Conservation (phyloP, 1,140 invertebrate species). For the Lordiphosa stackelbergi region DNA sequence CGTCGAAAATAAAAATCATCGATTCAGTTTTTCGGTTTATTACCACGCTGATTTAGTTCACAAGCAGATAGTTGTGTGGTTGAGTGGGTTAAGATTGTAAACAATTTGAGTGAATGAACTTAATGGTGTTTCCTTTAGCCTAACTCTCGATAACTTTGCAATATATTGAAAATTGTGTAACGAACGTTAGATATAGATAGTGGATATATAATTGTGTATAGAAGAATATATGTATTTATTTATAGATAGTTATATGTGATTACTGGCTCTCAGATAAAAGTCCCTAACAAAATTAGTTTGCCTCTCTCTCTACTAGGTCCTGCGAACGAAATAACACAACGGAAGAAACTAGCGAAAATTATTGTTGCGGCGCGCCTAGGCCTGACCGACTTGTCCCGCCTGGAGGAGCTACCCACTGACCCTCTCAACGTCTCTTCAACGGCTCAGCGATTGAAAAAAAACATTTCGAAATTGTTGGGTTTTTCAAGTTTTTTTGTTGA, state of each 20-base stretch:
- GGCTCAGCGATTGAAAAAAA: constrained; percentile 56
- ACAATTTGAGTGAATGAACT: constrained; percentile 68
- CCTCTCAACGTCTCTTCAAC: constrained; percentile 40
- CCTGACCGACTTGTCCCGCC: constrained; percentile 22
- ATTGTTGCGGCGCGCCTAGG: constrained; percentile 17
- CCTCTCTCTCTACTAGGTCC: constrained; percentile 66
- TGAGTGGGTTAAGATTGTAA: constrained; percentile 61
- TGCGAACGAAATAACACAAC: constrained; percentile 45
- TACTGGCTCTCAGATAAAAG: constrained; percentile 65
- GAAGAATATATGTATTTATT: constrained; percentile 36
- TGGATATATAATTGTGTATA: constrained; percentile 39
- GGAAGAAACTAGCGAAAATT: constrained; percentile 28
- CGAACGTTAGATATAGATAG: constrained; percentile 64
- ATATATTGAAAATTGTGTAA: constrained; percentile 54
- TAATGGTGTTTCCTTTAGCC: constrained; percentile 58
- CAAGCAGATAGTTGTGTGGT: constrained; percentile 49
- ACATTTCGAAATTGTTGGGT: constrained; percentile 42
- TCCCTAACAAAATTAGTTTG: constrained; percentile 48
- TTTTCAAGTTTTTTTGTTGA: constrained; percentile 51
- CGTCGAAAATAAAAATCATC: constrained; percentile 15
- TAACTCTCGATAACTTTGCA: constrained; percentile 69
- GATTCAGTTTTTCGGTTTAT: constrained; percentile 33
- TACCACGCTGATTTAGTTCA: constrained; percentile 48
- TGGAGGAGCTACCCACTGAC: constrained; percentile 29
- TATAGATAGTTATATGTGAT: constrained; percentile 17